Base-by-base conservation (phyloP, 2,797 vertebrate species). In the Iguana delicatissima region DNA sequence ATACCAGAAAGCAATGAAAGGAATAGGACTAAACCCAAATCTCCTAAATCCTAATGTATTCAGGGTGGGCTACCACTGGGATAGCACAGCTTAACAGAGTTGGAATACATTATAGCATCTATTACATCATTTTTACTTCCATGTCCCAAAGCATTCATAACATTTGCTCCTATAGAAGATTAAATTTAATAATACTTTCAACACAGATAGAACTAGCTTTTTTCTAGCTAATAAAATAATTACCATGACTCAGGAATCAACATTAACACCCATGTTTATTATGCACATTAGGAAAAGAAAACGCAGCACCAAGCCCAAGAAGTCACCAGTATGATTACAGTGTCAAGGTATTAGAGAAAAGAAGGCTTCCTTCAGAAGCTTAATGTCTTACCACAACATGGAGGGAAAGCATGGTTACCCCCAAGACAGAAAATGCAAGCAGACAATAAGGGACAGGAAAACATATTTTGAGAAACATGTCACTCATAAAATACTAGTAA, bases 1-100 rank as follows among this genome's bases (percentile, higher is more conserved):
- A 89, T 32, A 50, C 69, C 16, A 6, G 80, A 89, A 69, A 81
- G 62, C 22, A 80, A 88, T 80, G 77, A 88, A 69, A 87, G 59
- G 18, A 24, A 79, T n/a, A 55, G 50, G n/a, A 82, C 38, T 55
- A 82, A 62, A 26, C 52, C 52, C 52, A 42, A 89, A 89, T 74
- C 69, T 74, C 52, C 52, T 83, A 74, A 89, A 89, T 59, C 50
- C 12, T 79, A 85, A 10, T 18, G 22, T 29, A 59, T 89, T 83
- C 69, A 83, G 24, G 29, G 59, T 62, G 24, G 12, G 62, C 62
- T 72, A 72, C 29, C 46, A 55, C 24, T 57, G n/a, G 46, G 24
- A 88, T 73, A 72, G 81, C 24, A 16, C 4, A 69, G n/a, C 62
- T 89, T 72, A 81, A 82, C 35, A 42, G 46, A 57, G 67, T 59